Evolutionary conservation across 2,113 vertebrate species (phyloP).

Genomic region (Lethenteron reissneri): DNA sequence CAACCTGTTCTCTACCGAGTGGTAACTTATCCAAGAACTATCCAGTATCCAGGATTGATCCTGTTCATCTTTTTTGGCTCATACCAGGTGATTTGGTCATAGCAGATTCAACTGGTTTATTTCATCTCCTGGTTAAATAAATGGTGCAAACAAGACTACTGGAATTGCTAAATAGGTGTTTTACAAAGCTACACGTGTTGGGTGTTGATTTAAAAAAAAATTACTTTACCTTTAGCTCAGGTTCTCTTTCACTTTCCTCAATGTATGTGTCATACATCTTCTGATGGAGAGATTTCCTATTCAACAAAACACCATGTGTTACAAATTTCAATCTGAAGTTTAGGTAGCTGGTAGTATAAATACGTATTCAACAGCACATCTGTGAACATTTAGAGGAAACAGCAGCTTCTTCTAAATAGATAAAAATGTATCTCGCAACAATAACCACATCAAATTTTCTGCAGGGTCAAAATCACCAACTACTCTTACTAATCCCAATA

Average conservation of each 20-base stretch:
- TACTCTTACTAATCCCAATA: no score
- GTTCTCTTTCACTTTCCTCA: slow-evolving; percentile 98
- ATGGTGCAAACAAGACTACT: slow-evolving; percentile 22
- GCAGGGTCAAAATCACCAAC: no score
- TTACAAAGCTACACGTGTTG: slow-evolving; percentile 8
- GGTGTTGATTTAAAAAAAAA: slow-evolving; percentile 9
- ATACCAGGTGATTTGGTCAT: not conserved
- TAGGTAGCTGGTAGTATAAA: not conserved
- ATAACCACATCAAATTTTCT: no score
- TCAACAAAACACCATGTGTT: slow-evolving; percentile 17
- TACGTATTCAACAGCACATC: not conserved
- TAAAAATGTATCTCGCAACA: not conserved
- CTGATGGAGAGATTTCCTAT: slow-evolving; percentile 82
- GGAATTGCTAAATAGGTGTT: slow-evolving; percentile 11
- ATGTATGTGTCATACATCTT: slow-evolving; percentile 93
- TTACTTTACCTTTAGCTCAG: slow-evolving; percentile 70
- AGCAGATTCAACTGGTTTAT: not conserved
- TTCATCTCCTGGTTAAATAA: slow-evolving; percentile 21
- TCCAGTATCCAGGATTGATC: not conserved
- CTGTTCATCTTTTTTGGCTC: not conserved
- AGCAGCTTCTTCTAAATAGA: not conserved
- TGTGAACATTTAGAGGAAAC: not conserved
- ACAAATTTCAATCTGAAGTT: not conserved
- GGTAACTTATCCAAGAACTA: no score
- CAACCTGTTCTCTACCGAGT: no score